Base-by-base conservation (phyloP, 2,888 invertebrate species). In the Phaonia tiefii region DNA sequence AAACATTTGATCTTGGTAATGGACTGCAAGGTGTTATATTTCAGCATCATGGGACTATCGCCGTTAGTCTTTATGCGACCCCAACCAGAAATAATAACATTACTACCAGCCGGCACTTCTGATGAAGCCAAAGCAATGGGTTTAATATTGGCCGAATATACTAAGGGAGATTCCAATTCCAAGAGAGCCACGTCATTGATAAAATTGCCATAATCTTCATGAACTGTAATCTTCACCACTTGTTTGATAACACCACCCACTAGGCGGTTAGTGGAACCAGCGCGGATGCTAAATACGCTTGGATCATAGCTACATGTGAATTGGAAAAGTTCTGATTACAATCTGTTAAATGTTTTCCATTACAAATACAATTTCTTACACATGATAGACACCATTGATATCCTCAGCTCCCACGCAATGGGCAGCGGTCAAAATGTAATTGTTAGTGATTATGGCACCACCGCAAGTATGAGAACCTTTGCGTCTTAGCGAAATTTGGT, bases 401-500 rank as follows among this genome's bases (percentile, higher is more conserved):
- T 79, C 56, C 4, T 72, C 76, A n/a, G 37, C 26, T 1, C 71
- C 79, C 1, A 76, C 80, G 42, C 88, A 88, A 66, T 88, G 88
- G 0, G 85, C 87, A 4, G 88, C 88, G 1, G 87, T 86, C 26
- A 88, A 63, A 11, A 88, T 76, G 22, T 77, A 84, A 0, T 83
- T 73, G 0, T 20, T 60, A 1, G 83, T 72, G 2, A 88, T 85
- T 11, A 88, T 84, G 4, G 87, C 85, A 15, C 86, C 88, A 44
- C 88, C 89, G 60, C 89, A 89, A n/a, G 49, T 84, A 25, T 87
- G 86, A 0, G 81, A 80, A 1, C 83, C 85, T 13, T 15, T 17
- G 3, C 42, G 39, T 11, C 87, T 83, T 56, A 89, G 49, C 7
- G 91, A 90, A 13, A 89, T 84, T 86, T 90, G 90, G 83, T 89